Evolutionary conservation across 2,888 invertebrate species (phyloP), one percentile per base, ranked within the genome.

Genomic region (Polymixis flavicincta): DNA sequence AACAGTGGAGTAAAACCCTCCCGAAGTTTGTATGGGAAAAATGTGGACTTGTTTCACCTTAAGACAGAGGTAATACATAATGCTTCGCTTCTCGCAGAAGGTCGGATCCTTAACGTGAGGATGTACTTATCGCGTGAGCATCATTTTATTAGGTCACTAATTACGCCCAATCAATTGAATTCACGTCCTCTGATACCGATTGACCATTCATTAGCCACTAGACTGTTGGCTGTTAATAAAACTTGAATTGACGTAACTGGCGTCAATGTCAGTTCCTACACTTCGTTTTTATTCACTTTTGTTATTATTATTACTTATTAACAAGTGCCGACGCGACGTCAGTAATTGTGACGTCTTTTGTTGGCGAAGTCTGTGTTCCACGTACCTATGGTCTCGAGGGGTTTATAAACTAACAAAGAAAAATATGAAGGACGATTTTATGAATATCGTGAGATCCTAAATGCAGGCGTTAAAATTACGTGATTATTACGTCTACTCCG

Each of bases 31-130:
- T n/a, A n/a, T n/a, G n/a, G n/a, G n/a, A n/a, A n/a, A n/a, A n/a
- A n/a, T n/a, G n/a, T n/a, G n/a, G n/a, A n/a, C n/a, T n/a, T n/a
- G n/a, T n/a, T n/a, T n/a, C n/a, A n/a, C 45, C 63, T n/a, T 63
- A 69, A 72, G 80, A 81, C 76, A 77, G 67, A 85, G 85, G 83
- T 85, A n/a, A n/a, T n/a, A n/a, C 79, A 78, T 76, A 78, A 79
- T 73, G 71, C 75, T 76, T 74, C 77, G 65, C 61, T 77, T 77
- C 73, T 78, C 69, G 74, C 66, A 68, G 71, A 74, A 76, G 82
- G 84, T 86, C 79, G 74, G 71, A 74, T 74, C n/a, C 57, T 82
- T 72, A 76, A 64, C 67, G 32, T 42, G 28, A 77, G 67, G 75
- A 71, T 77, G 71, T 74, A 72, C n/a, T 67, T 66, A 76, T 80